Base-by-base conservation (phyloP, 2,113 vertebrate species). In the Carassius gibelio region DNA sequence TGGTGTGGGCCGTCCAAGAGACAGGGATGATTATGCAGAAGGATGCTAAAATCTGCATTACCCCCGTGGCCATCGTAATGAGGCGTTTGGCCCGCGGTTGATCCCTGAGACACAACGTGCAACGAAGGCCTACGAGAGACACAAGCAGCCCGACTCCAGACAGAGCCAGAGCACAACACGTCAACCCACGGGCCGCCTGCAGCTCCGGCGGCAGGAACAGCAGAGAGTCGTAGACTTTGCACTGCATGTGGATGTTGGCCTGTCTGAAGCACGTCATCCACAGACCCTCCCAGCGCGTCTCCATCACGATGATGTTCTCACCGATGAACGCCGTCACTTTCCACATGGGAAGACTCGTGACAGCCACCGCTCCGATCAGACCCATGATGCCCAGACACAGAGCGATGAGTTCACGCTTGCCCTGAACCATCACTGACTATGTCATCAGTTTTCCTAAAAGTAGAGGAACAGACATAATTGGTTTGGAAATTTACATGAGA, bases 341-440 rank as follows among this genome's bases (percentile, higher is more conserved):
- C 98, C 97, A 99, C 90, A 97, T 98, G 0, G 98, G 98, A 94
- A 99, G 88, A 15, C 95, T 94, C 0, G 97, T 96, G 0, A 95
- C 90, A 0, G 95, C 93, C 8, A 97, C 84, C 0, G 94, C 94
- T 0, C 97, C 98, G 0, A 96, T 87, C 90, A 96, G 88, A 66
- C 97, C 97, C 0, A 95, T 50, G 2, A 95, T 88, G 8, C 96
- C 96, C 0, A 97, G 69, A 0, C 94, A 91, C 48, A 98, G 77
- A 0, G 95, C 96, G 1, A 93, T 89, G 2, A 96, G 91, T 88
- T 97, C 96, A 19, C 94, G 86, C 1, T 89, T 71, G 10, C 92
- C 94, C 74, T 92, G 72, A 77, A 91, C 91, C 97, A 98, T 98
- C 17, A 14, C 84, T 85, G 1, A 8, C n/a, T 75, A 75, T 50